These are phyloP conservation scores for Ascidia mentula DNA, from an alignment of 23 tunicate species.

Conservation along the genomic window DNA sequence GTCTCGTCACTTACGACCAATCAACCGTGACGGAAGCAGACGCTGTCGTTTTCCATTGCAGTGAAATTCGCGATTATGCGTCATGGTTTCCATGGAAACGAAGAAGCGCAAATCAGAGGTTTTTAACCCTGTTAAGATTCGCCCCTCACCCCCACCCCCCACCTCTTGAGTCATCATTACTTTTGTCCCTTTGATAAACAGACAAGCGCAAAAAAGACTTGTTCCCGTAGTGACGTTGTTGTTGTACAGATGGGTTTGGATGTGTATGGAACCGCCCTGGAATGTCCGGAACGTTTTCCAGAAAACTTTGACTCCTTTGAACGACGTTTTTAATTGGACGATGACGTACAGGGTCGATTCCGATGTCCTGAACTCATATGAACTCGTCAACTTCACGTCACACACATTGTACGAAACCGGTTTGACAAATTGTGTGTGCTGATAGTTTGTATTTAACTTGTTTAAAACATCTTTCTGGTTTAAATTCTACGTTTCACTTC, in stretches of 20 bases:
- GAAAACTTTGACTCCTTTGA: slow-evolving; percentile 44
- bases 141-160: not conserved
- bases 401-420: not conserved
- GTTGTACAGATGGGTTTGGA: slow-evolving; percentile 73
- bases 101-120: slow-evolving; percentile 26
- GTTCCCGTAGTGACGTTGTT: not conserved
- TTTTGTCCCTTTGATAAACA: not conserved
- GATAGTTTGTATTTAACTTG: too few species aligned
- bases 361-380: slow-evolving; percentile 41
- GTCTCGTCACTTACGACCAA: slow-evolving; percentile 56
- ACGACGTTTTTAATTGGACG: slow-evolving; percentile 75
- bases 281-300: slow-evolving; percentile 37
- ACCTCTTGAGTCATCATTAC: not conserved
- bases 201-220: too few species aligned
- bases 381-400: not conserved
- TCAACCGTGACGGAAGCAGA: slow-evolving; percentile 45
- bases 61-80: slow-evolving; percentile 33
- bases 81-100: slow-evolving; percentile 27
- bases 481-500: not conserved
- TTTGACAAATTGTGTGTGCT: too few species aligned
- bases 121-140: too few species aligned
- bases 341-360: slow-evolving; percentile 77
- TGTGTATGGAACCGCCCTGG: slow-evolving; percentile 61
- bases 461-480: too few species aligned
- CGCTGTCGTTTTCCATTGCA: slow-evolving; percentile 75